Conservation (phyloP, 1,140 invertebrate genomes). For the Drosophila sp. region DNA sequence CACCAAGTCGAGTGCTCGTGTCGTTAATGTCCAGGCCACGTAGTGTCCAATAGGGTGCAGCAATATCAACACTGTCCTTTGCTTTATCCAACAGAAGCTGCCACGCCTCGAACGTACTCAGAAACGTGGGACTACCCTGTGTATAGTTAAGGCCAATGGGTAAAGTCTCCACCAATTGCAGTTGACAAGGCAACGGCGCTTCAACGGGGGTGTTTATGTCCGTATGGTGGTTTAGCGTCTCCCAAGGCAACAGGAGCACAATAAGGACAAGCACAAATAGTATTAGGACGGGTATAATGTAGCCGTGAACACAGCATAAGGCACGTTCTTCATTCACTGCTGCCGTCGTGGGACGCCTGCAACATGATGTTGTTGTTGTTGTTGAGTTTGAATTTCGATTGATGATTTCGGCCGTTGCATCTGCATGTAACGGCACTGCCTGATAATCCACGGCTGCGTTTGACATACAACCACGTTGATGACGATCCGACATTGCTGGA, state of each 20-base stretch:
- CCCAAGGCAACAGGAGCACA: constrained; percentile 71
- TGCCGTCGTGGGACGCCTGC: constrained; percentile 48
- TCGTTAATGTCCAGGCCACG: constrained; percentile 91
- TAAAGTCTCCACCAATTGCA: constrained; percentile 94
- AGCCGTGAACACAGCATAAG: constrained; percentile 54
- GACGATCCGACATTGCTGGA: constrained; percentile 60
- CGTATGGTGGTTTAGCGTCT: constrained; percentile 55
- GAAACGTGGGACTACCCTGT: constrained; percentile 86
- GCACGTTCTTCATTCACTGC: constrained; percentile 21
- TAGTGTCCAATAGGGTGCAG: constrained; percentile 94
- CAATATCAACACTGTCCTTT: constrained; percentile 92
- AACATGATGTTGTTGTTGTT: constrained; percentile 52
- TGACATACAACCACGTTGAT: constrained; percentile 35
- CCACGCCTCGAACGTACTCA: constrained; percentile 92
- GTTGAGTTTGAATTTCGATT: constrained; percentile 44
- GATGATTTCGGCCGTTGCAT: constrained; percentile 31
- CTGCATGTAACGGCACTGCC: constrained; percentile 48
- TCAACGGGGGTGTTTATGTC: constrained; percentile 54
- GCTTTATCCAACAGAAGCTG: constrained; percentile 90
- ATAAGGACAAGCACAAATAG: constrained; percentile 68
- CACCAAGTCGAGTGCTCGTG: constrained; percentile 89
- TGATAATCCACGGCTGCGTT: constrained; percentile 67
- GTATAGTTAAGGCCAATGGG: constrained; percentile 92
- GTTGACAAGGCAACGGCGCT: constrained; percentile 73
- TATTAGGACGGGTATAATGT: constrained; percentile 68